Base-by-base conservation (phyloP, 2,113 vertebrate species). In the Misgurnus mizolepis region DNA sequence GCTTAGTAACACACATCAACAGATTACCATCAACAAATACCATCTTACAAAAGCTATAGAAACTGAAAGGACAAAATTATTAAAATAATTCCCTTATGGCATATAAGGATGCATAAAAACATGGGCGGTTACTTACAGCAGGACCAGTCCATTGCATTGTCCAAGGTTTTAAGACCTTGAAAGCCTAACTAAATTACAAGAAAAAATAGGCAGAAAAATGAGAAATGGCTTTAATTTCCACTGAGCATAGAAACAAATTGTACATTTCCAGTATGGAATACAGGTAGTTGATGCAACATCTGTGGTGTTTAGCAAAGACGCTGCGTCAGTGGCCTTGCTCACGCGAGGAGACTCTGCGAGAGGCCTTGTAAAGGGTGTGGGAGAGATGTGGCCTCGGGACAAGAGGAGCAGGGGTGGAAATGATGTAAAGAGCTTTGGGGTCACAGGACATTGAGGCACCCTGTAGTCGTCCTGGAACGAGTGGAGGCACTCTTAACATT, bases 331-430 rank as follows among this genome's bases (percentile, higher is more conserved):
- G 79, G 14, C 85, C 79, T 47, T 81, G 80, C 0, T 84, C 41
- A 15, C 77, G 82, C 15, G 81, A 86, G 3, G 82, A 78, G 69
- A 61, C 80, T 82, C 84, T 86, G 49, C 55, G 80, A 77, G 67
- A 66, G 14, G 67, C 47, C 82, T 73, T 84, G 45, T 50, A 75
- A n/a, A 75, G 62, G 1, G 22, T 10, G 69, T 85, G 89, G 81
- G 87, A 67, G 66, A 87, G 87, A 18, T 85, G 85, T 78, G 92
- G 89, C 75, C 90, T 89, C n/a, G 82, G 80, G 81, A 91, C 39
- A 80, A 93, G 80, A 5, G 90, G 88, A 73, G 85, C 80, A 0
- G 86, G 83, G 0, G 84, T 85, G 79, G 90, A 90, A 81, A 91
- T 82, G 67, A 93, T 73, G 4, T 87, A 82, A 56, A 93, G 90